Evolutionary conservation across 30 jellyfish, hydroid and myxozoan genomes (phyloP), one percentile per base, ranked within the genome.

Genomic region (Calvadosia cruxmelitensis): DNA sequence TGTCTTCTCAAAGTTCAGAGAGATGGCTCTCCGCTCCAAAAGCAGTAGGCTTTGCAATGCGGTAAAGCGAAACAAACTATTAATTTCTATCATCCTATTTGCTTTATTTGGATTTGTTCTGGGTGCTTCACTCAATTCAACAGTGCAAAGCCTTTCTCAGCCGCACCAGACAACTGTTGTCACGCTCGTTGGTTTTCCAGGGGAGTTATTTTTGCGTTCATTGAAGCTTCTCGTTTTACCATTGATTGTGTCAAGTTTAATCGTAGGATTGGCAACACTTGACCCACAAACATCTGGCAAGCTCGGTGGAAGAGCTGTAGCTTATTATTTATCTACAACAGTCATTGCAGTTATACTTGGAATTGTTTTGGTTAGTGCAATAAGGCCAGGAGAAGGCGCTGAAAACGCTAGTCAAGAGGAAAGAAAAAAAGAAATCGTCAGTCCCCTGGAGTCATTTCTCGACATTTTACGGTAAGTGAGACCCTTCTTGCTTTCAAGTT

Each of bases 281-380:
- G 94, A 86, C 81, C 51, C 87, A 25, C 83, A 77, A 26, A 80
- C 72, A 29, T 86, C 96, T 33, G 94, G 96, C 16, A 80, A 80
- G 68, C 34, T 87, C 36, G 97, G 97, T 64, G 51, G 76, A 52
- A 53, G 97, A 64, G 97, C 97, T 3, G 70, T 82, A 33, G 52
- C 63, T 27, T 87, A 87, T 75, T 87, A 87, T 50, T 62, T 87
- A 28, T 48, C 85, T 26, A 87, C 97, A 29, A 87, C 97, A 2
- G 69, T 77, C 0, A 34, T 80, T 53, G 97, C 97, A 25, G 97
- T 87, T 27, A 76, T 87, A 1, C 65, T 87, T 34, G 97, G 97
- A 1, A 36, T 87, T 82, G 64, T 83, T 29, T 74, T 87, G 7
- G 97, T 87, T 20, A 80, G 94, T 26, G 94, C 93, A 1, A 87